These are phyloP conservation scores for Antheraea yamamai DNA, from an alignment of 2,888 invertebrate species.

Conservation along the genomic window DNA sequence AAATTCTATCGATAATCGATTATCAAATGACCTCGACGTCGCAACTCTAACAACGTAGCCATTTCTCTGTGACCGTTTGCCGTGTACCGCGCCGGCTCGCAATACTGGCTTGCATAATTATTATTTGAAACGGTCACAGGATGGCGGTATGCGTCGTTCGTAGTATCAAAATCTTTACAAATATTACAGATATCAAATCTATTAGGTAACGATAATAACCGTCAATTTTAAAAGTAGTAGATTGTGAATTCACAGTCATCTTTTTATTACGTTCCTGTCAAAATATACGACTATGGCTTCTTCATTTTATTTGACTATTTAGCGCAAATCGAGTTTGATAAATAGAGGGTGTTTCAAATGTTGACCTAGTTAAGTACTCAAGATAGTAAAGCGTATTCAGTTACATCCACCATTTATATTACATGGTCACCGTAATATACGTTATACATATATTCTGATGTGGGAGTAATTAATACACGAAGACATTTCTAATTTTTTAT, in stretches of 20 bases:
- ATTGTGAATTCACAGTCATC: background rate
- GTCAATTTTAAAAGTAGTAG: background rate
- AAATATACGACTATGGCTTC: background rate
- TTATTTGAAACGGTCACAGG: constrained; percentile 51
- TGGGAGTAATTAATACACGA: background rate
- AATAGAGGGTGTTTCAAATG: too few species aligned
- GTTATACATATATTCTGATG: too few species aligned
- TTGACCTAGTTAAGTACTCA: too few species aligned
- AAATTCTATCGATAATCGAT: constrained; percentile 3
- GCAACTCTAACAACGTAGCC: constrained; percentile 19
- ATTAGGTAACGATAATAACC: background rate
- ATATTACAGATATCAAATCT: background rate
- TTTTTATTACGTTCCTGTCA: background rate
- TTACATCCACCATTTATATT: too few species aligned
- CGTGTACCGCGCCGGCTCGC: constrained; percentile 52
- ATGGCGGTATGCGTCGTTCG: background rate
- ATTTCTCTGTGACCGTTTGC: constrained; percentile 27
- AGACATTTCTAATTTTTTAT: background rate
- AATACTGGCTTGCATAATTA: constrained; percentile 68
- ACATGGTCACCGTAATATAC: too few species aligned
- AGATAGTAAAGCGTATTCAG: too few species aligned
- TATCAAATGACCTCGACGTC: constrained; percentile 9
- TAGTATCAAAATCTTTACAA: background rate
- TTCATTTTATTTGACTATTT: background rate
- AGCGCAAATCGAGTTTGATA: too few species aligned